Percentiles rank a stretch among this genome's conserved stretches.
phyloP scores from a whole-genome alignment of 2,113 vertebrate genomes.

The Actinemys pallida region DNA sequence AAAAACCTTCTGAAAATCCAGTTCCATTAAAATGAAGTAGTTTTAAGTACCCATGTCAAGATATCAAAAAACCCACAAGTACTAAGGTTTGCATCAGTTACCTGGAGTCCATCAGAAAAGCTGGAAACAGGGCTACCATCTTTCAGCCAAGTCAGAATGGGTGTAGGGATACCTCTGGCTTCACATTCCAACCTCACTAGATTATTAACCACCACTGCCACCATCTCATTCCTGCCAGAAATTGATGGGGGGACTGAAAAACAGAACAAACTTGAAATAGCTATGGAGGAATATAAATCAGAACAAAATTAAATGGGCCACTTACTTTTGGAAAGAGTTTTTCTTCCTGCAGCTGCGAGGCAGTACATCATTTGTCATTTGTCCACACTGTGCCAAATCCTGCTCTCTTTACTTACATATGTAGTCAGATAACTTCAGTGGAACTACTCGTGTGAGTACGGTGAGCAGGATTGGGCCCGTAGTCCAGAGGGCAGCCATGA shows the following conservation, averaged over 20 bases:
- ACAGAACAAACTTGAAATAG: not conserved
- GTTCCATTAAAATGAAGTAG: not conserved
- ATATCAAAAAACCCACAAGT: not conserved
- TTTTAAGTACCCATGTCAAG: not conserved
- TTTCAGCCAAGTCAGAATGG: slow-evolving; percentile 96
- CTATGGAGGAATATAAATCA: not conserved
- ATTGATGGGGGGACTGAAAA: slow-evolving; percentile 89
- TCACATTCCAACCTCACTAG: slow-evolving; percentile 90
- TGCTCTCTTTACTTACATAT: not conserved
- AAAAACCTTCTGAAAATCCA: not conserved
- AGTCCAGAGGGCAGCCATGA: slow-evolving; percentile 13
- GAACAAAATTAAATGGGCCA: not conserved
- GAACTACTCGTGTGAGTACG: not conserved
- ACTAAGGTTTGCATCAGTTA: slow-evolving; percentile 36
- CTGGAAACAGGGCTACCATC: slow-evolving; percentile 94
- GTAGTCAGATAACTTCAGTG: not conserved
- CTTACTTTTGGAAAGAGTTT: not conserved
- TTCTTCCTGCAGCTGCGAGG: not conserved
- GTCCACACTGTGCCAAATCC: not conserved
- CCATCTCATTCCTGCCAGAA: slow-evolving; percentile 83
- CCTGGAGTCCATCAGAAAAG: slow-evolving; percentile 90
- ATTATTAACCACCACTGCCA: slow-evolving; percentile 92
- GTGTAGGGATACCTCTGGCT: slow-evolving; percentile 90
- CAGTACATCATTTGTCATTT: not conserved
- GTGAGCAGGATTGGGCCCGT: not conserved